These are phyloP conservation scores for Orientallactaga bullata DNA, from an alignment of 2,113 vertebrate genomes.

Conservation along the genomic window DNA sequence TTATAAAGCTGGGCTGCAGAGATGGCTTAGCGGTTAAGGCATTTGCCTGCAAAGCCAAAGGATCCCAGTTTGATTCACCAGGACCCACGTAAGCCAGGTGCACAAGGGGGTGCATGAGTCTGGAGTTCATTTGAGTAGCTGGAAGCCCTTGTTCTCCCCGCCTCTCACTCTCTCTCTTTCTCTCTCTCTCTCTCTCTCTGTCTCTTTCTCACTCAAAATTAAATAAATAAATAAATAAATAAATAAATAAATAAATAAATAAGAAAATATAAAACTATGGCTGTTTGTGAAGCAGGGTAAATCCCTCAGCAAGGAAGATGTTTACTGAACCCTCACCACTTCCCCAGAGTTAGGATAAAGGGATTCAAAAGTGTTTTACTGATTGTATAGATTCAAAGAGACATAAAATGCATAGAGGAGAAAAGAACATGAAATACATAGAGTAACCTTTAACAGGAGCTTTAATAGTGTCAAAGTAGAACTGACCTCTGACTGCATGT, in stretches of 20 bases:
- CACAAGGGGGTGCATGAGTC: too few species aligned
- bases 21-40: too few species aligned
- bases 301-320: background rate
- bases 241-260: background rate
- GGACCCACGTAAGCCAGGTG: too few species aligned
- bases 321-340: background rate
- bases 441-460: background rate
- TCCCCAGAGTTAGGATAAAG: background rate
- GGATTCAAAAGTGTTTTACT: background rate
- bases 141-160: too few species aligned
- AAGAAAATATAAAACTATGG: constrained; percentile 11
- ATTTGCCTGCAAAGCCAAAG: too few species aligned
- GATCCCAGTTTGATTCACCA: too few species aligned
- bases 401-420: background rate
- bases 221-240: background rate
- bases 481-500: background rate
- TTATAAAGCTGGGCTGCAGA: background rate
- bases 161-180: too few species aligned
- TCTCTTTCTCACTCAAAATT: too few species aligned
- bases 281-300: background rate
- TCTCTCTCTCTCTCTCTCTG: too few species aligned
- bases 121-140: too few species aligned
- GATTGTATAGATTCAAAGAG: background rate
- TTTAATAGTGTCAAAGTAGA: background rate
- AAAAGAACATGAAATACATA: background rate